Conservation (phyloP, 2,797 vertebrate genomes). For the Carcharodon carcharias region DNA sequence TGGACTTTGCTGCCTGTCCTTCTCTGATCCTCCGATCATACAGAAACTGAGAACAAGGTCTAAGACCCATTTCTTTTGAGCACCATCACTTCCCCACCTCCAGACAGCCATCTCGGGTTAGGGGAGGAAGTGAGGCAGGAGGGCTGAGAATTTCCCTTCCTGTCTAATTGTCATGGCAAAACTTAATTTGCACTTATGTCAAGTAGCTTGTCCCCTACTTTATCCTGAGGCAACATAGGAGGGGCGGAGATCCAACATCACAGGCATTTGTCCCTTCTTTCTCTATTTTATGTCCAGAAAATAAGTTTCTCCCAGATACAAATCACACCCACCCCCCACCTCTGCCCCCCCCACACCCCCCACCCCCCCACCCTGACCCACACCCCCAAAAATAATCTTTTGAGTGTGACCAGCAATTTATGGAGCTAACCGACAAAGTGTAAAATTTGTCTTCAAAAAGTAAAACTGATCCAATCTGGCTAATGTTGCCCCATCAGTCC, state of each 20-base stretch:
- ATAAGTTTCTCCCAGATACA: neutral
- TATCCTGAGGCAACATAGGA: neutral
- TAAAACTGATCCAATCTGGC: no score
- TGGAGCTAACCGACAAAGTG: no score
- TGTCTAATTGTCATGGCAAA: neutral
- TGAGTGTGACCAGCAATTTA: neutral
- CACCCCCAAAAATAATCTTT: no score
- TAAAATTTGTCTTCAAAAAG: no score
- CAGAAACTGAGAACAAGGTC: neutral
- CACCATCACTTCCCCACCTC: no score
- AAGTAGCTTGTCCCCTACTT: neutral
- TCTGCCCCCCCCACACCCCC: no score
- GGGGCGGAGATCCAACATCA: neutral
- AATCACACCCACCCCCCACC: neutral
- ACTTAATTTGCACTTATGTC: neutral
- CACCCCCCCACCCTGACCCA: neutral
- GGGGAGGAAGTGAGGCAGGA: neutral
- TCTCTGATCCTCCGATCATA: neutral
- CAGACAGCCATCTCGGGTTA: neutral
- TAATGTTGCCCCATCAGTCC: no score
- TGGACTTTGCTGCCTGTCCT: neutral
- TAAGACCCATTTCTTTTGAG: neutral
- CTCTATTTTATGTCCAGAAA: neutral
- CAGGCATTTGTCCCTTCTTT: neutral
- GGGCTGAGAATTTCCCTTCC: neutral